These are phyloP conservation scores for Priocnemis perturbator DNA, from an alignment of 2,888 invertebrate genomes.

Conservation along the genomic window DNA sequence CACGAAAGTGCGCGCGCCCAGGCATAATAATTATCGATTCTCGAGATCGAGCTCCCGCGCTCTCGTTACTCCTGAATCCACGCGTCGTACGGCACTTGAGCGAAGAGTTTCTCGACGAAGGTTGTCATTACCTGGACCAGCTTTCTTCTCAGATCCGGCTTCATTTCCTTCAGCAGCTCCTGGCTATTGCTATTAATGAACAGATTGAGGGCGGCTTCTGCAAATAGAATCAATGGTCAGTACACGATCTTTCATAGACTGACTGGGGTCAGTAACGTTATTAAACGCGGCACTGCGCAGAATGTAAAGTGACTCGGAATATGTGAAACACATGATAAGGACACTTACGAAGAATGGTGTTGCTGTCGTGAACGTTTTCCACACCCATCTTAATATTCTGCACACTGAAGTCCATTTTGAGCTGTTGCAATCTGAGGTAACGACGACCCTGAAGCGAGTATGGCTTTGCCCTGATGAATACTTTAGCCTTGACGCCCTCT, in stretches of 20 bases:
- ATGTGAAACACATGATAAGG: not conserved
- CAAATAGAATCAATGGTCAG: slow-evolving; percentile 37
- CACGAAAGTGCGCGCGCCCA: no score
- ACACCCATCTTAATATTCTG: slow-evolving; percentile 90
- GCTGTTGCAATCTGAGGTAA: slow-evolving; percentile 83
- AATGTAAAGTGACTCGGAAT: no score
- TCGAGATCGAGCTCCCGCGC: no score
- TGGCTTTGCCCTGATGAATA: slow-evolving; percentile 86
- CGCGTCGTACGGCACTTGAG: slow-evolving; percentile 86
- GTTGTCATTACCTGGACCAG: slow-evolving; percentile 84
- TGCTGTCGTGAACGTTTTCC: slow-evolving; percentile 88
- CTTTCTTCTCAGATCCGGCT: slow-evolving; percentile 87
- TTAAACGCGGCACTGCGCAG: slow-evolving; percentile 30
- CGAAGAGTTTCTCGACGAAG: slow-evolving; percentile 86
- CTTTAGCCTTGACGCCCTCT: slow-evolving; percentile 91
- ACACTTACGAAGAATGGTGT: slow-evolving; percentile 83
- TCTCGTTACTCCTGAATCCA: slow-evolving; percentile 79
- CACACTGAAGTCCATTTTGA: slow-evolving; percentile 91
- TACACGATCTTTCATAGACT: not conserved
- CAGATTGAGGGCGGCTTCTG: slow-evolving; percentile 90
- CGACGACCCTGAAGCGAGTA: slow-evolving; percentile 80
- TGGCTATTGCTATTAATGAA: slow-evolving; percentile 92
- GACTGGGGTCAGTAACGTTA: slow-evolving; percentile 1
- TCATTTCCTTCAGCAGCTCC: slow-evolving; percentile 91
- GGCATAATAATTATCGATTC: no score